Conservation (phyloP, 1,140 invertebrate species). For the Papilio polyxenes region DNA sequence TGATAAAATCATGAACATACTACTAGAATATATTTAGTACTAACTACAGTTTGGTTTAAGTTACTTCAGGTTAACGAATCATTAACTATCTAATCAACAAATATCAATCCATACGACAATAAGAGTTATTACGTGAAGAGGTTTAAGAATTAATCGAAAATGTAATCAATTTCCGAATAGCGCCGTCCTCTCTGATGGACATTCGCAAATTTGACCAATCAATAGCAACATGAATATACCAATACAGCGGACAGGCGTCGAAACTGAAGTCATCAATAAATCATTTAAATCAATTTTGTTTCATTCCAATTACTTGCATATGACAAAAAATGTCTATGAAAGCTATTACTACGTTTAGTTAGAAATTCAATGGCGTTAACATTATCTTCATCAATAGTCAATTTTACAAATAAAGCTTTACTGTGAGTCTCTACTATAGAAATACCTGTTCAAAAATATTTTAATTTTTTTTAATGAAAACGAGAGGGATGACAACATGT, state of each 20-base stretch:
- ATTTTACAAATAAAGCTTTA: neutral
- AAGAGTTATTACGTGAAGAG: neutral
- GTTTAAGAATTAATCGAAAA: neutral
- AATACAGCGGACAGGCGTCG: neutral
- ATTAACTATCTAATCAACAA: too few relatives aligned
- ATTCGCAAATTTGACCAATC: neutral
- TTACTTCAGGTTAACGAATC: too few relatives aligned
- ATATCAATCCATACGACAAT: neutral
- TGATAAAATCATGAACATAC: too few relatives aligned
- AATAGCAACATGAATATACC: neutral
- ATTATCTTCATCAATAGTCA: neutral
- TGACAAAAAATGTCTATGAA: neutral
- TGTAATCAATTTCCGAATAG: neutral
- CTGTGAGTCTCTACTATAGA: neutral
- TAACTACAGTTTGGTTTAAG: too few relatives aligned
- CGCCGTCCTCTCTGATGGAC: neutral
- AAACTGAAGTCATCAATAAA: neutral
- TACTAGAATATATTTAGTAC: too few relatives aligned
- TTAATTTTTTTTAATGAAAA: too few relatives aligned
- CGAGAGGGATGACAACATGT: too few relatives aligned
- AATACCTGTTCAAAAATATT: neutral
- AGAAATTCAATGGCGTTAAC: neutral
- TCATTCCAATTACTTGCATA: neutral
- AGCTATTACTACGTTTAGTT: neutral
- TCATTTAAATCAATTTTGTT: neutral